Base-by-base conservation (phyloP, 1,140 invertebrate species). In the Aricia agestis region DNA sequence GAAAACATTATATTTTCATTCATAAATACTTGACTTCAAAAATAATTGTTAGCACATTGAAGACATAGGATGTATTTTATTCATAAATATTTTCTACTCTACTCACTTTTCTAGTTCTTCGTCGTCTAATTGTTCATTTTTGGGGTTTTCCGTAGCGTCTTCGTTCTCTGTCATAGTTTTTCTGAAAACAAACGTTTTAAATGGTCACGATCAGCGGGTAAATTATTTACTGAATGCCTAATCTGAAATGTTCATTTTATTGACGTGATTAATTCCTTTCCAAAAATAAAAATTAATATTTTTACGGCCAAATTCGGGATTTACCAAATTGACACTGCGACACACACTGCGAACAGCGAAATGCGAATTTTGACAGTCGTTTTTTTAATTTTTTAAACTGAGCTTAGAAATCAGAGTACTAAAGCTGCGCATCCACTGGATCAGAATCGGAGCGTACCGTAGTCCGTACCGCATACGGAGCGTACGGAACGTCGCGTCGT, bases 131-230 rank as follows among this genome's bases (percentile, higher is more conserved):
- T 81, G 79, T 79, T 89, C 81, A 80, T 80, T 84, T 72, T 86
- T 80, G 31, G 85, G 80, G 80, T 85, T 82, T 82, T 89, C 84
- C 74, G 80, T 82, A 79, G 63, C 82, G 85, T 87, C 84, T 87
- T 91, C 85, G 80, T 87, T 87, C 75, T 91, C 87, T 84, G 89
- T 87, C 89, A 91, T 91, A 91, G 85, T 90, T 91, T 85, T 71
- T 71, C 69, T 63, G 71, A 77, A 52, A 13, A 15, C 45, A 52
- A 52, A 52, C 45, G 45, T 52, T 13, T 52, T 15, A 52, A 52
- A 52, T 13, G 45, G 45, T 52, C 45, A 52, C 45, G 45, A 52
- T 52, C 11, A 52, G 45, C 45, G 13, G 11, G 13, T 52, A 52
- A 52, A 52, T 1, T 13, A 13, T 52, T 13, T 4, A 52, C 45